Conservation (phyloP, 2,888 invertebrate species). For the Frankliniella fusca region DNA sequence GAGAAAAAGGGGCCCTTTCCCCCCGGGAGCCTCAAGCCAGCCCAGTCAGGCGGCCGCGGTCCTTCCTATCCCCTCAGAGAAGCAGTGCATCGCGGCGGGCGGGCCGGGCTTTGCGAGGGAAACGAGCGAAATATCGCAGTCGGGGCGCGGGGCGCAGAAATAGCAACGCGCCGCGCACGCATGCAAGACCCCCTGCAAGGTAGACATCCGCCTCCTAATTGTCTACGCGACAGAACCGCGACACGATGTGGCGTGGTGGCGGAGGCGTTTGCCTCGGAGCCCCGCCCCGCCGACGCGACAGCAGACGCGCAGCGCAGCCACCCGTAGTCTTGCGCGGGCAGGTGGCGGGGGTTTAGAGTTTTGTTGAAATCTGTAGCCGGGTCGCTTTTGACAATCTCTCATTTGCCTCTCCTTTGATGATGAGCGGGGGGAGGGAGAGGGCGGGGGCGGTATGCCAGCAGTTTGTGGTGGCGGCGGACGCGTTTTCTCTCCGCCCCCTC, state of each 20-base stretch:
- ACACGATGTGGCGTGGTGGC: background rate
- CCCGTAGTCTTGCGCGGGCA: too few species aligned
- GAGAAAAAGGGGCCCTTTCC: background rate
- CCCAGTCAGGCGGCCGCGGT: background rate
- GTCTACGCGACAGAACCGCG: background rate
- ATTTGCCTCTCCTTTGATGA: slow-evolving; percentile 17
- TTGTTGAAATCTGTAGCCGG: background rate
- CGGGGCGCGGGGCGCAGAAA: background rate
- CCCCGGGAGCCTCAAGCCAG: too few species aligned
- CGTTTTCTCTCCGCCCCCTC: background rate
- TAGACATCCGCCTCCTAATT: background rate
- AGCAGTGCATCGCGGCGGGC: too few species aligned
- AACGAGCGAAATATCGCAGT: too few species aligned
- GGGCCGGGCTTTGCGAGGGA: too few species aligned
- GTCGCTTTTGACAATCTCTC: slow-evolving; percentile 10
- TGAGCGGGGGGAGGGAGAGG: background rate
- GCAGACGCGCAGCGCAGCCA: background rate
- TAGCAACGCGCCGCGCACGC: background rate
- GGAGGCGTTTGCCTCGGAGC: background rate
- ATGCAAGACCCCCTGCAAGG: background rate
- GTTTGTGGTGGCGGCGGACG: background rate
- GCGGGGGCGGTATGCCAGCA: background rate
- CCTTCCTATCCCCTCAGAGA: background rate
- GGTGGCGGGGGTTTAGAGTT: background rate
- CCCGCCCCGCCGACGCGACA: background rate